These are phyloP conservation scores for Acrobeloides nanus DNA, from an alignment of 2,888 invertebrate species.

Conservation along the genomic window DNA sequence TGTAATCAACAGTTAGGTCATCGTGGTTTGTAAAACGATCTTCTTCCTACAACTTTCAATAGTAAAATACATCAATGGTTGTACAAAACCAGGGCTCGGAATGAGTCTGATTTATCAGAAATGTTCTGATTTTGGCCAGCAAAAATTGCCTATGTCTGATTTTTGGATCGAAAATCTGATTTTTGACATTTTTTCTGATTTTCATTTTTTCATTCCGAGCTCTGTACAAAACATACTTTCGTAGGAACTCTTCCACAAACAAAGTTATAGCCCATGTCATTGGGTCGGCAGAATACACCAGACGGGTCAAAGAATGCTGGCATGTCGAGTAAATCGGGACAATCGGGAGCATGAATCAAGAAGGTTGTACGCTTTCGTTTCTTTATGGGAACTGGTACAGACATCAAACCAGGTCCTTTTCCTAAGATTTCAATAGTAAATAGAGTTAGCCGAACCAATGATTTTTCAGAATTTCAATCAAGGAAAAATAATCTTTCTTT, in stretches of 20 bases:
- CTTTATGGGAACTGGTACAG: constrained; percentile 75
- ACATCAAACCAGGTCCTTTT: constrained; percentile 64
- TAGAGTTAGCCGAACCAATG: not conserved
- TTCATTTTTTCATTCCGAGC: too few relatives aligned
- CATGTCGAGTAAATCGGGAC: constrained; percentile 70
- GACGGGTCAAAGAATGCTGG: constrained; percentile 75
- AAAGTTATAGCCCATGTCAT: constrained; percentile 74
- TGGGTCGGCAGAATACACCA: constrained; percentile 61
- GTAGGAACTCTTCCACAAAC: constrained; percentile 71
- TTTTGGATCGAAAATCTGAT: too few relatives aligned
- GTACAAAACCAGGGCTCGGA: too few relatives aligned
- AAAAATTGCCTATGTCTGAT: too few relatives aligned
- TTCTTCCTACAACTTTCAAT: constrained; percentile 46
- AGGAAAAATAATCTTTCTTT: too few relatives aligned
- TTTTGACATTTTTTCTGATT: too few relatives aligned
- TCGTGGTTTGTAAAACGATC: constrained; percentile 63
- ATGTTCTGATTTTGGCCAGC: too few relatives aligned
- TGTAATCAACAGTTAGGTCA: constrained; percentile 68
- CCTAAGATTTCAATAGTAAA: constrained; percentile 23
- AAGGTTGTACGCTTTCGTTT: constrained; percentile 77
- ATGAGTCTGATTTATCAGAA: too few relatives aligned
- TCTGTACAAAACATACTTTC: constrained; percentile 33
- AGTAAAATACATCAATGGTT: not conserved
- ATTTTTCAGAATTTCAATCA: too few relatives aligned
- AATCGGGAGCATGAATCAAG: constrained; percentile 67